Evolutionary conservation across 2,888 invertebrate genomes (phyloP), one percentile per base, ranked within the genome.

Genomic region (Imbricaverruca yamaguchii): DNA sequence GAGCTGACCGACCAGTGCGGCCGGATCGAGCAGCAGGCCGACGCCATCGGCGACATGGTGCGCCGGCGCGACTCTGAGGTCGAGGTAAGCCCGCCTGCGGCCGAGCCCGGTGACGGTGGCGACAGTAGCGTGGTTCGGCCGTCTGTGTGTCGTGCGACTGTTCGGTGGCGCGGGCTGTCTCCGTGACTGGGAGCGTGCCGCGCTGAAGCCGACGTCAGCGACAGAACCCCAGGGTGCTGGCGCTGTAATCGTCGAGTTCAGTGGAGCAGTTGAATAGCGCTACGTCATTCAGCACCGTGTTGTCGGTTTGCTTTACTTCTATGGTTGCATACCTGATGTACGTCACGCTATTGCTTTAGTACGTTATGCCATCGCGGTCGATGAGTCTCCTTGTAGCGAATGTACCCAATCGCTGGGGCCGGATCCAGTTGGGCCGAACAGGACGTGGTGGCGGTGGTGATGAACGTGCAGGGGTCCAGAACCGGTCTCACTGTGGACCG

Each of bases 381-480:
- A n/a, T 8, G 61, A n/a, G n/a, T 63, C 21, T 13, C 61, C n/a
- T 7, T n/a, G 7, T 21, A 39, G 39, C 39, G 39, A 39, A 39
- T 39, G n/a, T 6, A 13, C 61, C 61, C 61, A 15, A 15, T 21
- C 10, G 18, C n/a, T 21, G 10, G 21, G 21, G 63, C 6, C 63
- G 63, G 39, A n/a, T 63, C n/a, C n/a, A 63, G 63, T 18, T 21
- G 21, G 21, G 63, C 6, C 63, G 63, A 4, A 15, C 21, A 4
- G 61, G 15, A 18, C 12, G 15, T 3, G 7, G 8, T 63, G 61
- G 15, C 18, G 15, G 18, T 67, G 12, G 25, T 67, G 65, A 67
- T 67, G 67, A 67, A 9, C 13, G 67, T 67, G 25, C 67, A 67
- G 67, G 63, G 67, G 67, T 67, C 77, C 55, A 77, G 55, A 77